These are phyloP conservation scores for Mizuhopecten yessoensis DNA, from an alignment of 1,140 invertebrate species.

Conservation along the genomic window DNA sequence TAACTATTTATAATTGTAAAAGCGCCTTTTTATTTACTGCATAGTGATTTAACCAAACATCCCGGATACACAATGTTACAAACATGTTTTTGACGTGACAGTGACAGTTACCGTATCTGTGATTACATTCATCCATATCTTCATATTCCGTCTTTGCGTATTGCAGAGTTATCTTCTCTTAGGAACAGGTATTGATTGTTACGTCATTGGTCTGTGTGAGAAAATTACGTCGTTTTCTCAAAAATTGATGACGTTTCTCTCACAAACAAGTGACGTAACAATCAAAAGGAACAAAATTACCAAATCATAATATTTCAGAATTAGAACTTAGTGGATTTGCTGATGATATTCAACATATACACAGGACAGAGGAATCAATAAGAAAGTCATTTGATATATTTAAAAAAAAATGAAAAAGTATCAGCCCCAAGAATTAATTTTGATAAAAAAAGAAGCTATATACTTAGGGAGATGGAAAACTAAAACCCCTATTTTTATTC, in stretches of 20 bases:
- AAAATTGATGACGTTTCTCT: too few relatives aligned
- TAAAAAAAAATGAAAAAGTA: slow-evolving; percentile 13
- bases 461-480: not conserved
- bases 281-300: not conserved
- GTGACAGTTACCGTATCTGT: too few relatives aligned
- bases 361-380: slow-evolving; percentile 23
- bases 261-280: not conserved
- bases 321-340: slow-evolving; percentile 41
- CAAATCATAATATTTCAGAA: not conserved
- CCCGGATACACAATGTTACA: too few relatives aligned
- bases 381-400: slow-evolving; percentile 35
- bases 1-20: too few relatives aligned
- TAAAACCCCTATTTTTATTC: not conserved
- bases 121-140: too few relatives aligned
- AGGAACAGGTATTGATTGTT: too few relatives aligned
- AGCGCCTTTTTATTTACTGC: too few relatives aligned
- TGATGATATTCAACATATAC: slow-evolving; percentile 1
- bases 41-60: too few relatives aligned
- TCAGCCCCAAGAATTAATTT: slow-evolving; percentile 41
- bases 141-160: too few relatives aligned
- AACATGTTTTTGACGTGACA: too few relatives aligned
- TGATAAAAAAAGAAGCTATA: slow-evolving; percentile 42
- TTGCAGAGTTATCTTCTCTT: not conserved
- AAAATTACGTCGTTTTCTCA: too few relatives aligned
- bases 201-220: too few relatives aligned